Evolutionary conservation across 2,797 vertebrate species (phyloP).

Genomic region (Myotis findleyi): DNA sequence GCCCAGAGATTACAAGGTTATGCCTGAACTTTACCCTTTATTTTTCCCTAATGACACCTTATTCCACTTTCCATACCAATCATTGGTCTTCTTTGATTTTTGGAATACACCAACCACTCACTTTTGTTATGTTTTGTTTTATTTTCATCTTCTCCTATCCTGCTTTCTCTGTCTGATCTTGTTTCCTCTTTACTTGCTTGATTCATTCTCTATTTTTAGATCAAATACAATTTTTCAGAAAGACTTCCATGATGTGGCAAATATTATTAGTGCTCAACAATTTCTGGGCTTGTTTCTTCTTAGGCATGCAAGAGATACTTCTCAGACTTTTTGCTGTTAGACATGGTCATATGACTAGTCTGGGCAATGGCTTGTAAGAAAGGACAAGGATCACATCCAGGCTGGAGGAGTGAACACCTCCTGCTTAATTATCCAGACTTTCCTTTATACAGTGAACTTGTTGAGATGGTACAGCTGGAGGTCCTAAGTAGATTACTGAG

Average conservation of each 20-base stretch:
- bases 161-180: background rate
- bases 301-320: background rate
- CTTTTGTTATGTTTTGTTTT: background rate
- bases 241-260: background rate
- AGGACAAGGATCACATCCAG: background rate
- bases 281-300: fast-evolving
- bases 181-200: background rate
- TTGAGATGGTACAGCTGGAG: background rate
- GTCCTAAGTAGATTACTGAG: background rate
- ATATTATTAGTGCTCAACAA: background rate
- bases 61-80: background rate
- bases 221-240: background rate
- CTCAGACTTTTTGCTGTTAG: background rate
- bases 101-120: background rate
- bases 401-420: background rate
- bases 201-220: background rate
- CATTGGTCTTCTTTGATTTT: background rate
- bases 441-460: background rate
- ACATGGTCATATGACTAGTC: background rate
- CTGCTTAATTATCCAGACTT: background rate
- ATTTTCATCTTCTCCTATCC: background rate
- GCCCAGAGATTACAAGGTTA: background rate
- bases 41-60: background rate
- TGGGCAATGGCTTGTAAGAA: background rate
- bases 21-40: background rate